Conservation (phyloP, 2,113 vertebrate genomes). For the Eudorcas thomsonii region DNA sequence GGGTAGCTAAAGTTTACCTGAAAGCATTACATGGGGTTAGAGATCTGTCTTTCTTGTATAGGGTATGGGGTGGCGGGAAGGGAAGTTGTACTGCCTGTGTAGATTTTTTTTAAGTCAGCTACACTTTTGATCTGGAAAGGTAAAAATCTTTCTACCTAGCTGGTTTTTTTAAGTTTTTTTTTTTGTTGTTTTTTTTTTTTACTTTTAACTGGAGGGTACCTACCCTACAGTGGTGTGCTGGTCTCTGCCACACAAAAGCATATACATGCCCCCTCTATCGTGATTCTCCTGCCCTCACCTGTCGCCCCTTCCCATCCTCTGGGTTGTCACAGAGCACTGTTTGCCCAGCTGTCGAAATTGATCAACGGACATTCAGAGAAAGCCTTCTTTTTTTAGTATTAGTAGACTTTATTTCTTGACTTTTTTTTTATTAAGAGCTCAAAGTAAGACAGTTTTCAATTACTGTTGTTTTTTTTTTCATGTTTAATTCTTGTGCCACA, state of each 20-base stretch:
- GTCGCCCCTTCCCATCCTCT: background rate
- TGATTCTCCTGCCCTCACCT: background rate
- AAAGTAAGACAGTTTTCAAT: background rate
- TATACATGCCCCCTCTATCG: rapidly evolving
- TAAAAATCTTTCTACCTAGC: background rate
- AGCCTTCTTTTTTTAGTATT: background rate
- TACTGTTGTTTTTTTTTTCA: background rate
- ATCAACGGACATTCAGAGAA: background rate
- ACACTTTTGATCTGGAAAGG: background rate
- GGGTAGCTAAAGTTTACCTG: background rate
- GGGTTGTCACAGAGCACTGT: background rate
- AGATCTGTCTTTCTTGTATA: background rate
- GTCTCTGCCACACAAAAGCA: background rate
- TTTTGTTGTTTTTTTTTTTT: rapidly evolving
- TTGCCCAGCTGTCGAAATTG: background rate
- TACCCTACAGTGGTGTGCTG: background rate
- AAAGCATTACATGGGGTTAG: background rate
- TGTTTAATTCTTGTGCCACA: background rate
- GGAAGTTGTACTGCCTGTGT: background rate
- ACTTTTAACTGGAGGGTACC: background rate
- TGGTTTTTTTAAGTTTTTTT: background rate
- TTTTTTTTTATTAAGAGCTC: background rate
- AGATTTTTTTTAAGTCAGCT: background rate
- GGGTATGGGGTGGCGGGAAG: background rate
- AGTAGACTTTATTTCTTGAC: background rate